Conservation (phyloP, 2,113 vertebrate genomes). For the Vidua macroura region DNA sequence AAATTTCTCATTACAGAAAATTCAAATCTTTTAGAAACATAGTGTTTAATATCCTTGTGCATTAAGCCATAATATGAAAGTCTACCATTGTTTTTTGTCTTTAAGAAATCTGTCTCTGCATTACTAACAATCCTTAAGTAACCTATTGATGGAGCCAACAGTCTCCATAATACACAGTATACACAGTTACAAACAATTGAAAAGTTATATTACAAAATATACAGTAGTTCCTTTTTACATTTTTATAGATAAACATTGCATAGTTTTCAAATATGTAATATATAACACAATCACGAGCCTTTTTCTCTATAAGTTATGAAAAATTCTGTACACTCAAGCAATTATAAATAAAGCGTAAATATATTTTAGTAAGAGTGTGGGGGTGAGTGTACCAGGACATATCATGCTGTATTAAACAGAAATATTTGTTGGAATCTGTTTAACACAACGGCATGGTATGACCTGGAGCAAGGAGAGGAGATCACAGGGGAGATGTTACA, state of each 20-base stretch:
- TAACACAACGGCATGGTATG: neutral
- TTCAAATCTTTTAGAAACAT: slow-evolving; percentile 4
- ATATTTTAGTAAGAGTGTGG: neutral
- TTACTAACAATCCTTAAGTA: neutral
- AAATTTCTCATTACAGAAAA: slow-evolving; percentile 32
- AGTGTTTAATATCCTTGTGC: neutral
- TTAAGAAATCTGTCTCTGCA: slow-evolving; percentile 1
- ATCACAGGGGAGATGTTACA: neutral
- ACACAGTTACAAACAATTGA: slow-evolving; percentile 33
- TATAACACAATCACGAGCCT: slow-evolving; percentile 26
- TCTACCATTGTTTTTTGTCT: neutral
- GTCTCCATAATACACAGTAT: neutral
- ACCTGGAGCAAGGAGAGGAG: neutral
- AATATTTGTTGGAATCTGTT: neutral
- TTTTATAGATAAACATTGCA: slow-evolving; percentile 56
- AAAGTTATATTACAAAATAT: slow-evolving; percentile 69
- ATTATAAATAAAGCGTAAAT: slow-evolving; percentile 66
- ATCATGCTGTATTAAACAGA: neutral
- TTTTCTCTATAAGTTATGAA: slow-evolving; percentile 62
- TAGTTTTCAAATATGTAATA: slow-evolving; percentile 49
- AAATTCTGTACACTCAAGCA: slow-evolving; percentile 65
- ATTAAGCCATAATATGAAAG: neutral
- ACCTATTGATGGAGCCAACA: neutral
- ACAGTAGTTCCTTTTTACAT: slow-evolving; percentile 57
- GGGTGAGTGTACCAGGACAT: neutral